Percentiles rank a stretch among this genome's conserved stretches.
Evolutionary conservation across 53 echinoderm and acorn worm genomes (phyloP).

Genomic region (Patiria pectinifera): DNA sequence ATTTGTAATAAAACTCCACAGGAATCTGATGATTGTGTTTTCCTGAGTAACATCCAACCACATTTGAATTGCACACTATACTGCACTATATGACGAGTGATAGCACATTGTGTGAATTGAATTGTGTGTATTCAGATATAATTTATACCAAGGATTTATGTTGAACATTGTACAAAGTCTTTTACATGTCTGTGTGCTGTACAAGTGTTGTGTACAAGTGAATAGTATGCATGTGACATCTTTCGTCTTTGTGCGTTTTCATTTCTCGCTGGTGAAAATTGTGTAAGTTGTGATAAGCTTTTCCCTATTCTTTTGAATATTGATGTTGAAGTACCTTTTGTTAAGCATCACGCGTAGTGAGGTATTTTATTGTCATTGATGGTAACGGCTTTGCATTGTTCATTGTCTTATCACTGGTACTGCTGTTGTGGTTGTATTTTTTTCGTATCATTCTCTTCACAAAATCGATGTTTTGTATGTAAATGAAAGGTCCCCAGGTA

Average conservation of each 20-base stretch:
- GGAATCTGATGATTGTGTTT: neutral
- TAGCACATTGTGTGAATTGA: neutral
- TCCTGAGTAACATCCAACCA: conserved; percentile 2
- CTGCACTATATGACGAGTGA: neutral
- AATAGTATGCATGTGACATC: neutral
- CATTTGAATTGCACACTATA: neutral
- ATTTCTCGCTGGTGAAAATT: neutral
- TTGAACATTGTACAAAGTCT: neutral
- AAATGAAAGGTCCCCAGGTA: conserved; percentile 58
- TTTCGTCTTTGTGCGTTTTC: neutral
- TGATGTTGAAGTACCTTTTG: neutral
- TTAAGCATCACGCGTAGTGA: neutral
- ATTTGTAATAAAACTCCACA: neutral
- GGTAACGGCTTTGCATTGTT: neutral
- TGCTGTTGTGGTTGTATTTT: neutral
- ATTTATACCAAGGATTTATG: neutral
- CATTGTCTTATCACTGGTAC: neutral
- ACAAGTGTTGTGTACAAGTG: neutral
- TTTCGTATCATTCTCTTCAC: neutral
- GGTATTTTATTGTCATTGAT: neutral
- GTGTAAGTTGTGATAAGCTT: neutral
- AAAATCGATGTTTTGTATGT: conserved; percentile 16
- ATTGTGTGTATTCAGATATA: neutral
- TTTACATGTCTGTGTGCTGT: neutral
- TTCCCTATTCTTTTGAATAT: neutral